phyloP scores from a whole-genome alignment of 2,888 invertebrate species.

The Clepsis dumicolana region DNA sequence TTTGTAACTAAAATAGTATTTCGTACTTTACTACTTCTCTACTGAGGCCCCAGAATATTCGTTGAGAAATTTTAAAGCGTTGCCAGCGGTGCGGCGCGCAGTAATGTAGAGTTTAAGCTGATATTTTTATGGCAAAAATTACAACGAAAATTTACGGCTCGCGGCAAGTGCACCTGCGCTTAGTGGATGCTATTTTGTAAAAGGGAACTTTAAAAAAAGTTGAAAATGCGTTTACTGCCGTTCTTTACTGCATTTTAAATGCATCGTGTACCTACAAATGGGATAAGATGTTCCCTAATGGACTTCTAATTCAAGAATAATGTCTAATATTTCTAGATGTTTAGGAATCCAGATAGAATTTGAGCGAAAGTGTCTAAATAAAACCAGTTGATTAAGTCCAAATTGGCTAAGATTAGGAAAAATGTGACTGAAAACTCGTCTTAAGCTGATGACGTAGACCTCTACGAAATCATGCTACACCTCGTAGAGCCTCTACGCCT shows the following conservation, averaged over 20 bases:
- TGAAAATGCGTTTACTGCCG: neutral
- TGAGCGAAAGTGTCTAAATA: too few relatives aligned
- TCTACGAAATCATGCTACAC: constrained; percentile 14
- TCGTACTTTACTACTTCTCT: neutral
- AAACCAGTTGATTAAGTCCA: too few relatives aligned
- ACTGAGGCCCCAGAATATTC: neutral
- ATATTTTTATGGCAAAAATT: constrained; percentile 29
- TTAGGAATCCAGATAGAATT: too few relatives aligned
- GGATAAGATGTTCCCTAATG: too few relatives aligned
- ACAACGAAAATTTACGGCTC: constrained; percentile 4
- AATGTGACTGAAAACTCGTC: neutral
- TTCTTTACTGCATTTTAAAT: neutral
- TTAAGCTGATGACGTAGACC: neutral
- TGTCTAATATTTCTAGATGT: too few relatives aligned
- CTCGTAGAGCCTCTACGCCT: constrained; percentile 34
- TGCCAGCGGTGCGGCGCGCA: neutral
- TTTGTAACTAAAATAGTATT: neutral
- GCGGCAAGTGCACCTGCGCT: constrained; percentile 27
- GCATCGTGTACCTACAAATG: neutral
- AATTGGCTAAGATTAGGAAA: neutral
- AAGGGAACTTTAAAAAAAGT: neutral
- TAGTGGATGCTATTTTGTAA: neutral
- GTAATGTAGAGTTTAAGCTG: neutral
- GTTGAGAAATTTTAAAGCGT: neutral
- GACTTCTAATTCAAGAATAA: too few relatives aligned